phyloP scores from a whole-genome alignment of 2,113 vertebrate species.

The Semicossyphus pulcher region DNA sequence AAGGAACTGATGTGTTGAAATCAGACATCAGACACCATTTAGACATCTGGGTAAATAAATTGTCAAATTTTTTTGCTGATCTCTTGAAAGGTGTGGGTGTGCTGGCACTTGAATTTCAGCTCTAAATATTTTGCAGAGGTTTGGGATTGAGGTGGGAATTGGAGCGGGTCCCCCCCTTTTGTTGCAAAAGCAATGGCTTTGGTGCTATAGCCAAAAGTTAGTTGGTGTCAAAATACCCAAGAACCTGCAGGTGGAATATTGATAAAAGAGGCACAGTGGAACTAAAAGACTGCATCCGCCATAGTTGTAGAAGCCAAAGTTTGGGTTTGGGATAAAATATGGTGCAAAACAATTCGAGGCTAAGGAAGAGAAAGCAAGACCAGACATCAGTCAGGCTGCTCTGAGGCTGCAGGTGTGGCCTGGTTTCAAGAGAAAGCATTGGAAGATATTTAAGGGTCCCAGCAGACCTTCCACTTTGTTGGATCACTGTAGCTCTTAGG shows the following conservation, averaged over 20 bases:
- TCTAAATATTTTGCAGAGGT: background rate
- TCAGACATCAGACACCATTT: no score
- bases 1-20: slow-evolving; percentile 2
- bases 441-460: slow-evolving; percentile 17
- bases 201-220: background rate
- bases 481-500: background rate
- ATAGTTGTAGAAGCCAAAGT: no score
- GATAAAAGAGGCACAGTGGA: background rate
- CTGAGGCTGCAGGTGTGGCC: slow-evolving; percentile 52
- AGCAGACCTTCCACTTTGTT: background rate
- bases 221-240: slow-evolving; percentile 6
- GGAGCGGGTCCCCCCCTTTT: background rate
- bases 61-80: background rate
- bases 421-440: slow-evolving; percentile 34
- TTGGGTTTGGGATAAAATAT: background rate
- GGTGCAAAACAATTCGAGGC: slow-evolving; percentile 1
- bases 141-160: background rate
- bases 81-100: background rate
- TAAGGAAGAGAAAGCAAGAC: slow-evolving; percentile 3
- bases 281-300: no score
- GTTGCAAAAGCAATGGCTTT: background rate
- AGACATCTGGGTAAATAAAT: background rate
- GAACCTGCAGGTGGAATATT: background rate
- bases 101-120: background rate
- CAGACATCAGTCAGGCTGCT: slow-evolving; percentile 8